Conservation (phyloP, 2,113 vertebrate species). For the Pangasianodon hypophthalmus region DNA sequence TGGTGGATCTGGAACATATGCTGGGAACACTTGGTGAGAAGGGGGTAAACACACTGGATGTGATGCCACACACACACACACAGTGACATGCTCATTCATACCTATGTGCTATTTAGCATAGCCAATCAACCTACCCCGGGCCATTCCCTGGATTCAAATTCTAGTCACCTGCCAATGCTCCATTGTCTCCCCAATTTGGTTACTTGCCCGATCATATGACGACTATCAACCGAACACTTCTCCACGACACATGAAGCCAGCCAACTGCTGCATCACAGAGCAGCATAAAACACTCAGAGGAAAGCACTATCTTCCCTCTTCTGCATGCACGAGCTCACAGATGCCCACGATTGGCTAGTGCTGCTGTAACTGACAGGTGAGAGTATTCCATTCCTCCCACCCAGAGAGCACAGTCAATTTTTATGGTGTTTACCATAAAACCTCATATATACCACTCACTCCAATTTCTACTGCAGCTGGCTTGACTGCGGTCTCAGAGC, state of each 20-base stretch:
- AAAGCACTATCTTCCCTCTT: background rate
- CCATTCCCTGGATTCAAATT: background rate
- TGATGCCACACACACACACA: background rate
- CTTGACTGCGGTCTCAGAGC: background rate
- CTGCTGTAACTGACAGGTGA: background rate
- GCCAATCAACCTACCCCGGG: background rate
- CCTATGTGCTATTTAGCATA: background rate
- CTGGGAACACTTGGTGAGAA: background rate
- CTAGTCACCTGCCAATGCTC: too few species aligned
- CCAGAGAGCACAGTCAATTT: too few species aligned
- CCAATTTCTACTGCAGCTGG: background rate
- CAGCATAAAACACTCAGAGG: background rate
- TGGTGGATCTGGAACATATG: background rate
- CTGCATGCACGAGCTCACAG: background rate
- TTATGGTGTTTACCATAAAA: background rate
- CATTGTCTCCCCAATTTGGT: background rate
- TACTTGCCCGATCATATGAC: background rate
- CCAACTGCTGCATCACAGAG: background rate
- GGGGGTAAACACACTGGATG: background rate
- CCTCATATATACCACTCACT: background rate
- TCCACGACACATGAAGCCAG: background rate
- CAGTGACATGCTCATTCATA: background rate
- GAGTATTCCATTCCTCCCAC: background rate
- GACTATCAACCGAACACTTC: background rate
- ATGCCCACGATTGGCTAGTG: background rate